These are phyloP conservation scores for Spondyliosoma cantharus DNA, from an alignment of 2,797 vertebrate species.

Conservation along the genomic window DNA sequence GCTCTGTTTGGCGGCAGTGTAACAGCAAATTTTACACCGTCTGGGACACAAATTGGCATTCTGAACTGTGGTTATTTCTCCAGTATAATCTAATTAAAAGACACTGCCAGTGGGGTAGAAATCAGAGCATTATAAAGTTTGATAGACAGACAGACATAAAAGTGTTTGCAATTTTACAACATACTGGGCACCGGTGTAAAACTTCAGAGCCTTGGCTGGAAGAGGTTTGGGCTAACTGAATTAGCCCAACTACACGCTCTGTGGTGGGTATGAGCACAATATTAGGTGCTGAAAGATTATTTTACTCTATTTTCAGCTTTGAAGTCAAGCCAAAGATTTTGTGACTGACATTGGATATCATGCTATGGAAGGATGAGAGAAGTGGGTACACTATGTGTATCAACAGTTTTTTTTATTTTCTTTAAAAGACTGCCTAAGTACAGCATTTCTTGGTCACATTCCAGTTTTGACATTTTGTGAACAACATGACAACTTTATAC, in stretches of 20 bases:
- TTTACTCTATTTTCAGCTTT: constrained; percentile 73
- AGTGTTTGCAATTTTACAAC: constrained; percentile 79
- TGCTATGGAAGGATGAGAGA: constrained; percentile 57
- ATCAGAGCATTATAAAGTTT: constrained; percentile 81
- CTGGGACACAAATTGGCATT: constrained; percentile 83
- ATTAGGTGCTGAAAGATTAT: constrained; percentile 73
- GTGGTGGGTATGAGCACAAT: constrained; percentile 60
- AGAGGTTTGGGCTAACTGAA: constrained; percentile 74
- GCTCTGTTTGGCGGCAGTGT: constrained; percentile 77
- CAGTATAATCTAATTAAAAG: constrained; percentile 84
- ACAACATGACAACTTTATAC: constrained; percentile 40
- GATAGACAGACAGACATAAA: constrained; percentile 82
- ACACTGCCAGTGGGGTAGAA: constrained; percentile 81
- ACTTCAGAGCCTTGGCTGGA: constrained; percentile 78
- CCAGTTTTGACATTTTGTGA: constrained; percentile 40
- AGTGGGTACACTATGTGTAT: constrained; percentile 18
- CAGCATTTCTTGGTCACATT: constrained; percentile 49
- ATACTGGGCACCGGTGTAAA: constrained; percentile 66
- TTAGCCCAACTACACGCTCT: constrained; percentile 74
- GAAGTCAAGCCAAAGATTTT: constrained; percentile 73
- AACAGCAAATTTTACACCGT: constrained; percentile 84
- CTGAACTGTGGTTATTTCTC: constrained; percentile 77
- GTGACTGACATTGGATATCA: constrained; percentile 65
- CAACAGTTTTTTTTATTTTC: constrained; percentile 58
- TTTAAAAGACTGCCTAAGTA: constrained; percentile 47